Base-by-base conservation (phyloP, 2,888 invertebrate species). In the Drosophila quinaria region DNA sequence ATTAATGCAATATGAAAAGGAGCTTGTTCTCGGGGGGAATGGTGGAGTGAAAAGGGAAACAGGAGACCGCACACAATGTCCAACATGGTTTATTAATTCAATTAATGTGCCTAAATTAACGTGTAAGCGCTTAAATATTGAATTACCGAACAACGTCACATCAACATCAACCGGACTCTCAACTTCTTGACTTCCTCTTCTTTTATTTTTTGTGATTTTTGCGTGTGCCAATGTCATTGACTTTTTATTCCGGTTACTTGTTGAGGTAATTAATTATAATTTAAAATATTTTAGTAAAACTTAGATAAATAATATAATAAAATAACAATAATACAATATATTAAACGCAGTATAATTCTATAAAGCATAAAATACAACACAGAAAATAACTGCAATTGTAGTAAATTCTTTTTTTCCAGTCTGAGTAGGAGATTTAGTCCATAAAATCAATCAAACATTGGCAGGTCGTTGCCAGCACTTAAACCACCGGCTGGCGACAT, bases 71-170 rank as follows among this genome's bases (percentile, higher is more conserved):
- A 92, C 92, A 92, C 92, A 92, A 91, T 92, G 92, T 91, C 82
- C 80, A 92, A 92, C 92, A 92, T 92, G 92, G 91, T 92, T 92
- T 92, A 92, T 92, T 92, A 92, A 92, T 92, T 92, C 92, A 92
- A 92, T 92, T 92, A 25, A 25, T 92, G 92, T 91, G 92, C 90
- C 91, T 92, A 92, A 92, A 92, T 92, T 92, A 92, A 92, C 91
- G 91, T 91, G 87, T 91, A 91, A 91, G 90, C 90, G 90, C 90
- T 90, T 89, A 90, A 77, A 80, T 91, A 91, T 91, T 90, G 87
- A 90, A 89, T 91, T 91, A 89, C 90, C 75, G 64, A 64, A 64
- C 69, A 70, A 42, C 62, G 52, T 19, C 67, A 74, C 64, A 74
- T 54, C 42, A 74, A 25, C 25, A 25, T 25, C 6, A 25, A 46